Evolutionary conservation across 2,113 vertebrate species (phyloP).

Genomic region (Anarhynchus alexandrinus): DNA sequence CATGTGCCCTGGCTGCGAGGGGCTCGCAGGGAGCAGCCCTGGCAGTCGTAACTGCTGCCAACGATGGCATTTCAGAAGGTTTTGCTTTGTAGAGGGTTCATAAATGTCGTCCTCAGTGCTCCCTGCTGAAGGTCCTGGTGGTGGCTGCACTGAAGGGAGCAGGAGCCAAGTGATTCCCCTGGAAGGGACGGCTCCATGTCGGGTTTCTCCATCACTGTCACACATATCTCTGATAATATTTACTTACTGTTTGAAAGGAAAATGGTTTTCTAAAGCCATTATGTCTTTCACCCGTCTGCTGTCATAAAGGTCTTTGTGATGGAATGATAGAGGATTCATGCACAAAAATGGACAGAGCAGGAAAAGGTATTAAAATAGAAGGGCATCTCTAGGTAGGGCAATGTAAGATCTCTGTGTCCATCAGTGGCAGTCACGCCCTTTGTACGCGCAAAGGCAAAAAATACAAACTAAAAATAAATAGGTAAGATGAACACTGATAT

Average conservation of each 20-base stretch:
- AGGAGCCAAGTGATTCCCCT: not conserved
- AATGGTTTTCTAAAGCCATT: conserved; percentile 61
- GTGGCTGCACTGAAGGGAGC: not conserved
- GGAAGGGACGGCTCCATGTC: not conserved
- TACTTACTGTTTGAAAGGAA: conserved; percentile 64
- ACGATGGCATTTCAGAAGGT: not conserved
- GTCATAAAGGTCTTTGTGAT: conserved; percentile 65
- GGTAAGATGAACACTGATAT: not conserved
- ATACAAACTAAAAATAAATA: not conserved
- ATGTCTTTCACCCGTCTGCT: conserved; percentile 27
- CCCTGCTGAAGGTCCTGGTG: not conserved
- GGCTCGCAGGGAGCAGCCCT: not conserved
- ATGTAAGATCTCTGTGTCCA: not conserved
- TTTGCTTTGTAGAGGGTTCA: not conserved
- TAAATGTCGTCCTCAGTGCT: rapidly evolving
- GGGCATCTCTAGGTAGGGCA: not conserved
- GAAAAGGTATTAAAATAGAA: not conserved
- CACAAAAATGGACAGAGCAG: conserved; percentile 23
- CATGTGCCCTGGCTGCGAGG: rapidly evolving
- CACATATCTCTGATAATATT: conserved; percentile 54
- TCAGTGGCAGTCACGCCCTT: not conserved
- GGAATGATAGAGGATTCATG: conserved; percentile 45
- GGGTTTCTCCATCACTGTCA: conserved; percentile 33
- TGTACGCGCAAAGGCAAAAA: not conserved
- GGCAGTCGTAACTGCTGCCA: not conserved